Percentiles rank a stretch among this genome's conserved stretches.
phyloP scores from a whole-genome alignment of 1,140 invertebrate genomes.

The Diprion similis region DNA sequence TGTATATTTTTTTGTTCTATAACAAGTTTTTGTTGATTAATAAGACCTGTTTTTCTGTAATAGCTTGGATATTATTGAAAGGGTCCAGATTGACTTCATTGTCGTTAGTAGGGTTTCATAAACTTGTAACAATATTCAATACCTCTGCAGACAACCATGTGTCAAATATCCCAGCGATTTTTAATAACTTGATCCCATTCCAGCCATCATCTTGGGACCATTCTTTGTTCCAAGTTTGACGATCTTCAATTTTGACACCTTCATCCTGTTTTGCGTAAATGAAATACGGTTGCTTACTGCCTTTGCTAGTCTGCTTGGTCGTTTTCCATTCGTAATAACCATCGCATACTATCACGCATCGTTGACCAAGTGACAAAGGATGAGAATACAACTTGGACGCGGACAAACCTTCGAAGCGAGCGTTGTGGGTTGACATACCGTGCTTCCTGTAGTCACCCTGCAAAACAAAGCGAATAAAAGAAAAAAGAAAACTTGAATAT shows the following conservation, averaged over 20 bases:
- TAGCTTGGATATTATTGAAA: background rate
- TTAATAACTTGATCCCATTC: constrained; percentile 70
- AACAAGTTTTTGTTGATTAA: constrained; percentile 21
- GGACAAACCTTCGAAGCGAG: constrained; percentile 72
- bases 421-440: constrained; percentile 82
- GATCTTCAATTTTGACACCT: constrained; percentile 65
- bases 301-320: constrained; percentile 58
- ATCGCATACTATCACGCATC: constrained; percentile 81
- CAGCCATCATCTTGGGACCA: constrained; percentile 66
- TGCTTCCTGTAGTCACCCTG: constrained; percentile 73
- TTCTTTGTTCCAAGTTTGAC: constrained; percentile 60
- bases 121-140: constrained; percentile 3
- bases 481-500: constrained; percentile 9
- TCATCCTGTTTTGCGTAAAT: constrained; percentile 71
- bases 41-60: background rate
- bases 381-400: constrained; percentile 73
- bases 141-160: constrained; percentile 67
- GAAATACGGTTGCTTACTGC: constrained; percentile 77
- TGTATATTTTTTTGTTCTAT: constrained; percentile 69
- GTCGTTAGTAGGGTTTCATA: constrained; percentile 20
- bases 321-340: constrained; percentile 91
- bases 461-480: constrained; percentile 28
- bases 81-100: background rate
- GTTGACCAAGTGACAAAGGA: constrained; percentile 70
- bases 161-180: constrained; percentile 82